phyloP scores from a whole-genome alignment of 2,797 vertebrate genomes.

The Liasis olivaceus region DNA sequence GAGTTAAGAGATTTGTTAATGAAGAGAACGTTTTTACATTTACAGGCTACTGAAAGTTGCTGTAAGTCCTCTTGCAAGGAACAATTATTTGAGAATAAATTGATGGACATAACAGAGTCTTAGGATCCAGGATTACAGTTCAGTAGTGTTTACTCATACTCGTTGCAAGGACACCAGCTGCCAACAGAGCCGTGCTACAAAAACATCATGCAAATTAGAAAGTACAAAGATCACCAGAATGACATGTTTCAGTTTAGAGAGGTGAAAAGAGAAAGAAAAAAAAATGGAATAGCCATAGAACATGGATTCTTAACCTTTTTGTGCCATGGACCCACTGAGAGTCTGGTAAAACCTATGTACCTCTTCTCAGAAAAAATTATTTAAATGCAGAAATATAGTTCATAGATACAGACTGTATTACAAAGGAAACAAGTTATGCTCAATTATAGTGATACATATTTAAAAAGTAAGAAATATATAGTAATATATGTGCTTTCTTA shows the following conservation, averaged over 20 bases:
- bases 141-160: neutral
- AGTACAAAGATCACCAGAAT: neutral
- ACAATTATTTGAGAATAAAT: neutral
- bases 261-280: neutral
- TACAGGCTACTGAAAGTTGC: neutral
- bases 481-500: no score
- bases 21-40: neutral
- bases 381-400: neutral
- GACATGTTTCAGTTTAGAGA: neutral
- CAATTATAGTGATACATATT: no score
- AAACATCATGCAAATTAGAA: neutral
- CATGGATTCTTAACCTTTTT: neutral
- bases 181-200: neutral
- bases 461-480: no score
- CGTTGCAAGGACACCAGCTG: slow-evolving; percentile 2
- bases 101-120: neutral
- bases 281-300: neutral
- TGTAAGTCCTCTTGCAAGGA: neutral
- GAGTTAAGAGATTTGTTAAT: neutral
- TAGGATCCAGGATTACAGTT: neutral
- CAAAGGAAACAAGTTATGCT: no score
- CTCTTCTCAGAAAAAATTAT: neutral
- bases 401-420: neutral
- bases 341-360: neutral
- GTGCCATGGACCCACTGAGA: neutral